Base-by-base conservation (phyloP, 2,888 invertebrate genomes). In the Drosophila tripunctata region DNA sequence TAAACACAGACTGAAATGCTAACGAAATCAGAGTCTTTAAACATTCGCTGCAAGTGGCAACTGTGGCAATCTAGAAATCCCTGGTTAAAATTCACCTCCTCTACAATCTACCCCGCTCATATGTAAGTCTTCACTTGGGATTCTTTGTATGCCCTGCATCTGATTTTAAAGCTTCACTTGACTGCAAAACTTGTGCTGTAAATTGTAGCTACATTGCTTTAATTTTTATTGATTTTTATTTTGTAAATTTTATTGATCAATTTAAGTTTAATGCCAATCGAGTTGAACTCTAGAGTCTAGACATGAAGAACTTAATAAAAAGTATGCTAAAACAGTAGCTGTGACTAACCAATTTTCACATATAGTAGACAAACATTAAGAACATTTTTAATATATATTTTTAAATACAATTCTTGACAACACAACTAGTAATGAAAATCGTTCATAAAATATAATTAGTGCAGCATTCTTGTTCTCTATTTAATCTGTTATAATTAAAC, bases 61-160 rank as follows among this genome's bases (percentile, higher is more conserved):
- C 71, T 84, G 57, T 78, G 78, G 85, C 78, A 78, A 84, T 84
- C 70, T 85, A 56, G 75, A 84, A 84, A 78, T 74, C 78, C 71
- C 78, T 48, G 65, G 35, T 31, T 35, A 27, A 27, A 30, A 41
- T 17, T 7, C 21, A 27, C 7, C 36, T 15, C 24, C 21, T 15
- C 24, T 5, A 10, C 12, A 15, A 8, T 24, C 8, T 22, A n/a
- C 48, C 15, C 30, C 19, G 24, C 33, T 43, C 31, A 47, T 40
- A 48, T 66, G 54, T 61, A 52, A 62, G 43, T 48, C 70, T 64
- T 70, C 62, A n/a, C 67, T 61, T 68, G 60, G 58, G 65, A 74
- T 71, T 73, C 51, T 61, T 64, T 61, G 50, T 17, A 31, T 82
- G 67, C 69, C 80, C 81, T 63, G 66, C 77, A 84, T 73, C 56